phyloP scores from a whole-genome alignment of 2,888 invertebrate genomes.

The Drosophila robusta region DNA sequence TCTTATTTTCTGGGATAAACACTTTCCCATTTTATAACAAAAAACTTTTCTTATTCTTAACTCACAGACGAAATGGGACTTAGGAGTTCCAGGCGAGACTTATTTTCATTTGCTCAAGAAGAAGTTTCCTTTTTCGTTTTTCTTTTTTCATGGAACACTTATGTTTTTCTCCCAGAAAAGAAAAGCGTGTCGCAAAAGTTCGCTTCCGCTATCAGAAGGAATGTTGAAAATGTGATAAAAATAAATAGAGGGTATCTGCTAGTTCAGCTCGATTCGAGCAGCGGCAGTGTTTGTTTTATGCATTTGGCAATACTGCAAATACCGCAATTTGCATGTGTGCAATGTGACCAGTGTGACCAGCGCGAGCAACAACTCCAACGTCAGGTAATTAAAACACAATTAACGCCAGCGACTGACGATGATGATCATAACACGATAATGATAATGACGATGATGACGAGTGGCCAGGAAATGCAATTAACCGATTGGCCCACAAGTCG shows the following conservation, averaged over 20 bases:
- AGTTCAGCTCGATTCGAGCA: background rate
- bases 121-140: too few species aligned
- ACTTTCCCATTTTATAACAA: too few species aligned
- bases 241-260: constrained; percentile 5
- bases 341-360: constrained; percentile 40
- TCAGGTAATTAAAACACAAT: constrained; percentile 70
- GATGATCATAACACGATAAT: constrained; percentile 33
- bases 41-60: too few species aligned
- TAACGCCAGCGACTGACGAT: constrained; percentile 52
- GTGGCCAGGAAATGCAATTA: constrained; percentile 79
- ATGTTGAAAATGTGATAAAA: too few species aligned
- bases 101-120: too few species aligned
- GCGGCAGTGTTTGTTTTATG: constrained; percentile 3
- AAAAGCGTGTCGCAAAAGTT: too few species aligned
- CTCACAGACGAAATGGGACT: too few species aligned
- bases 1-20: too few species aligned
- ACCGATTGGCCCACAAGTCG: constrained; percentile 78
- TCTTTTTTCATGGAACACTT: too few species aligned
- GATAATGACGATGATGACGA: constrained; percentile 33
- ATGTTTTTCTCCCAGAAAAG: too few species aligned
- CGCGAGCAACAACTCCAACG: constrained; percentile 26
- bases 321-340: constrained; percentile 43
- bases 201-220: too few species aligned
- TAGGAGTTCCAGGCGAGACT: too few species aligned
- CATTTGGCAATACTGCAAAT: constrained; percentile 48